Conservation (phyloP, 2,888 invertebrate genomes). For the Lutraria lutraria region DNA sequence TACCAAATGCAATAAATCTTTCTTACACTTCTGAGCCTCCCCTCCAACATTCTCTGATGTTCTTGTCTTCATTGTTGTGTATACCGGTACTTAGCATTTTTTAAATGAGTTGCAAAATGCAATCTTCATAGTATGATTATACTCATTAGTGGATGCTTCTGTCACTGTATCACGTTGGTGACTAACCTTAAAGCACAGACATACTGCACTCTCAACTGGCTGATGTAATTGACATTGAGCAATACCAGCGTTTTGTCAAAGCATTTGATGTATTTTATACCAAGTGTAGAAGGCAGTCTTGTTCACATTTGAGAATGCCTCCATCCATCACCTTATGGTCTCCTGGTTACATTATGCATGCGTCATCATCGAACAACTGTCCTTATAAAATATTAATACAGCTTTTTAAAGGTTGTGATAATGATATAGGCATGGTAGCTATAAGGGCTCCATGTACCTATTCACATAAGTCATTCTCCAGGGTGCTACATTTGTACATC, state of each 20-base stretch:
- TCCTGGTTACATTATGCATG: neutral
- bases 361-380: neutral
- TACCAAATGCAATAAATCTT: too few species aligned
- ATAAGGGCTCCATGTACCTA: neutral
- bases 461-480: neutral
- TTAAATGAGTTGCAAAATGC: too few species aligned
- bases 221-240: neutral
- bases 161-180: neutral
- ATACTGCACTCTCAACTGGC: neutral
- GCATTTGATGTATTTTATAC: slow-evolving; percentile 2
- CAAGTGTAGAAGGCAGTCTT: neutral
- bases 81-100: too few species aligned
- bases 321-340: neutral
- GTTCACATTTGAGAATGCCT: neutral
- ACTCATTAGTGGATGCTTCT: too few species aligned
- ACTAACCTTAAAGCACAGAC: neutral
- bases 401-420: neutral
- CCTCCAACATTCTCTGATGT: too few species aligned
- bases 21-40: too few species aligned
- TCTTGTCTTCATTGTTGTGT: too few species aligned
- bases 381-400: neutral
- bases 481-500: neutral
- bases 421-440: slow-evolving; percentile 1
- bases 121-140: too few species aligned
- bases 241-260: neutral